phyloP scores from a whole-genome alignment of 2,797 vertebrate genomes.

The Labeo calbasu region DNA sequence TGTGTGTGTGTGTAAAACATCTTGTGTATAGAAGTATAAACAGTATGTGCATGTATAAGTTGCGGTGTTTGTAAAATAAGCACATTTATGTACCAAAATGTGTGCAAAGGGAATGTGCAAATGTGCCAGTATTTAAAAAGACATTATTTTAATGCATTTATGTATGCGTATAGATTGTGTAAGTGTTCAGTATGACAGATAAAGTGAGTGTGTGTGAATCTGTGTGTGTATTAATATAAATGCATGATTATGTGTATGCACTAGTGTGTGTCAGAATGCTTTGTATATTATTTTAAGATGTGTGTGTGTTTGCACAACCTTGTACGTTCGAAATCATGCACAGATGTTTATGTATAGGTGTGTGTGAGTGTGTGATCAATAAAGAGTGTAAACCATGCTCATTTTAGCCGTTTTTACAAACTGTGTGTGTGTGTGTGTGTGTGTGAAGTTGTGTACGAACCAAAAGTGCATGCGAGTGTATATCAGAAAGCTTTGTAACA shows the following conservation, averaged over 20 bases:
- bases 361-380: not conserved
- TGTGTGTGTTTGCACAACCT: conserved; percentile 8
- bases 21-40: not conserved
- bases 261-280: conserved; percentile 14
- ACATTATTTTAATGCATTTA: not conserved
- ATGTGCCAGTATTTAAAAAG: not conserved
- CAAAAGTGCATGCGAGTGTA: not conserved
- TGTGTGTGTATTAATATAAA: not conserved
- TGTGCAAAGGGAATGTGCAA: not conserved
- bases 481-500: conserved; percentile 3
- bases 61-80: not conserved
- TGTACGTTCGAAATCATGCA: not conserved
- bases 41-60: not conserved
- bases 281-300: not conserved
- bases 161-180: not conserved
- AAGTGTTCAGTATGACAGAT: not conserved
- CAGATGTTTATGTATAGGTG: not conserved
- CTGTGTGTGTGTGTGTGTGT: not conserved
- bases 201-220: not conserved
- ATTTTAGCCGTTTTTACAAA: not conserved
- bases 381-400: not conserved
- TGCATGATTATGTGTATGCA: not conserved
- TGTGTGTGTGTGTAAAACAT: not conserved
- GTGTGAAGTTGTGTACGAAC: not conserved
- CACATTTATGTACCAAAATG: not conserved